Conservation (phyloP, 2,797 vertebrate species). For the Xiphophorus birchmanni region DNA sequence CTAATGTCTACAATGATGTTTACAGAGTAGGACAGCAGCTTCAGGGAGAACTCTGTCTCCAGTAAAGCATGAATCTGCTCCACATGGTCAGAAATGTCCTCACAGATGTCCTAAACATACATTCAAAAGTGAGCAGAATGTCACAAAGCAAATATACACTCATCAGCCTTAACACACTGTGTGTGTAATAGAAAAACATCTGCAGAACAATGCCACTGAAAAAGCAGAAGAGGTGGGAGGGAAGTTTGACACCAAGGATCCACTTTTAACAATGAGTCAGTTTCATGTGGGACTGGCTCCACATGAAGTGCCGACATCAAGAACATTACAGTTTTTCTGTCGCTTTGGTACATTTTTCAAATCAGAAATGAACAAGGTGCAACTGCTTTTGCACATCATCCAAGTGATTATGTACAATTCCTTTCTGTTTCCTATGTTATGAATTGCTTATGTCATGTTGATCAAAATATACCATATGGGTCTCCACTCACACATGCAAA, state of each 20-base stretch:
- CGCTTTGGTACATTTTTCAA: neutral
- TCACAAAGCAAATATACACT: neutral
- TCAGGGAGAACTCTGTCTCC: conserved; percentile 98
- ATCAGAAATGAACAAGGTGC: neutral
- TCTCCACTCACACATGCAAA: neutral
- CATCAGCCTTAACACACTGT: neutral
- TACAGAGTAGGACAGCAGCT: conserved; percentile 96
- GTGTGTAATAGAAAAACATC: neutral
- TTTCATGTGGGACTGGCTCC: conserved; percentile 42
- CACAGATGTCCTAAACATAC: conserved; percentile 90
- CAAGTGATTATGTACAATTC: neutral
- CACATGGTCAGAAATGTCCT: conserved; percentile 99
- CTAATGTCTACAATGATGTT: conserved; percentile 97
- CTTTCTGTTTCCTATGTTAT: neutral
- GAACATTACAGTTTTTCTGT: neutral
- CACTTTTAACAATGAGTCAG: conserved; percentile 63
- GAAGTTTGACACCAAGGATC: conserved; percentile 9
- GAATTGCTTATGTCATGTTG: neutral
- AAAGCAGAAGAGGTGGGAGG: conserved; percentile 56
- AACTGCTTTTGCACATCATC: neutral
- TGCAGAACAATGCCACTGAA: neutral
- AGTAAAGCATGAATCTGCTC: conserved; percentile 97
- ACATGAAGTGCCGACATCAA: conserved; percentile 17
- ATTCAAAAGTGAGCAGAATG: neutral
- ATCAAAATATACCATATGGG: neutral